Percentiles rank a stretch among this genome's conserved stretches.
Conservation (phyloP, 2,888 invertebrate species). For the Eilema sororculum region DNA sequence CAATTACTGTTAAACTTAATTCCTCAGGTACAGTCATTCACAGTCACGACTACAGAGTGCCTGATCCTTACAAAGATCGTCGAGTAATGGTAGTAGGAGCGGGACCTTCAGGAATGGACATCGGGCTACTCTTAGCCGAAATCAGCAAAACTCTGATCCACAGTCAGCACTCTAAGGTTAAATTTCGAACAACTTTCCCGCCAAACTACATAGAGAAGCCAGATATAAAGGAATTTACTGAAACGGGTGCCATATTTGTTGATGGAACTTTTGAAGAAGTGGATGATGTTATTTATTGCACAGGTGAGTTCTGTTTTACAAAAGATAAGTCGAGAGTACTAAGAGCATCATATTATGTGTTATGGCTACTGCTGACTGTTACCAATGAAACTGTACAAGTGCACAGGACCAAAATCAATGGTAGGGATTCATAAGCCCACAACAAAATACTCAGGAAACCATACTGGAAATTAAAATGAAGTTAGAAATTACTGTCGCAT, state of each 20-base stretch:
- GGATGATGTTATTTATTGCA: slow-evolving; percentile 91
- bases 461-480: no score
- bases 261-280: slow-evolving; percentile 88
- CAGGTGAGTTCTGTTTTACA: slow-evolving; percentile 81
- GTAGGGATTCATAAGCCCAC: no score
- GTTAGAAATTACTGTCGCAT: no score
- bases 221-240: slow-evolving; percentile 81
- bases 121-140: slow-evolving; percentile 87
- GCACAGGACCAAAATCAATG: no score
- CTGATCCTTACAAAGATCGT: slow-evolving; percentile 86
- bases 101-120: slow-evolving; percentile 91
- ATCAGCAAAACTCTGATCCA: slow-evolving; percentile 79
- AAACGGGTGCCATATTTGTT: slow-evolving; percentile 85
- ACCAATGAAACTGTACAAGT: no score
- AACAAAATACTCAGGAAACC: no score
- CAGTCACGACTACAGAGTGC: slow-evolving; percentile 91
- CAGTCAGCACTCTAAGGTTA: slow-evolving; percentile 81
- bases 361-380: no score
- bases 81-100: slow-evolving; percentile 90
- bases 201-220: slow-evolving; percentile 82
- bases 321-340: neutral
- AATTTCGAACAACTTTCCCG: slow-evolving; percentile 77
- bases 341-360: neutral
- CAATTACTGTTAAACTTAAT: no score
- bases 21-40: slow-evolving; percentile 87